Base-by-base conservation (phyloP, 2,113 vertebrate genomes). In the Donacobius atricapilla region DNA sequence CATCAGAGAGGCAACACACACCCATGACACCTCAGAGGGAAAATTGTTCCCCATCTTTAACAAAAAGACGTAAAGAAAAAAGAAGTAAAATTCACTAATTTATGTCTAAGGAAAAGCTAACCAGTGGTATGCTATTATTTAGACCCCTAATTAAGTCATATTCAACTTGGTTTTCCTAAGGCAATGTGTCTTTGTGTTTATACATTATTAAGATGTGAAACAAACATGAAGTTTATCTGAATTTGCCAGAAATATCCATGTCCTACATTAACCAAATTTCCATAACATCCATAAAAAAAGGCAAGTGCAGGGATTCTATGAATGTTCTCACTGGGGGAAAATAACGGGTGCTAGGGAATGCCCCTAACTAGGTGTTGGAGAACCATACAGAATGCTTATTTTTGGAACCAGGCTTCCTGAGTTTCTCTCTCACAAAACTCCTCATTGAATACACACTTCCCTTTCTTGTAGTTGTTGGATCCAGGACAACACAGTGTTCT, bases 381-480 rank as follows among this genome's bases (percentile, higher is more conserved):
- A 63, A 53, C 54, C 35, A 37, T 11, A 37, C 0, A 1, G 33
- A 79, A 61, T 10, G 27, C 3, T 42, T 70, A 39, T 19, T 75
- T 71, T 45, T 42, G 48, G 27, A 56, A 61, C 17, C 17, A 27
- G 22, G 15, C 25, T 83, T 83, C 58, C 37, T 13, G 45, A 35
- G 37, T 35, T 83, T 72, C 22, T 31, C 11, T 54, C 48, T 75
- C 31, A 31, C 17, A 60, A 89, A 92, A 16, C 25, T 70, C 60
- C 24, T 17, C 33, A 22, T 6, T 91, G 30, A 93, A 78, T 19
- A 5, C 3, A 12, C 3, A 11, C 23, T 37, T 93, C 79, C 63
- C 66, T 95, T 82, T 95, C 91, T 94, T 92, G 65, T 97, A 99
- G 99, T 58, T 99, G 99, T 97, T 99, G 99, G 99, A 95, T 99